A percentile compares a stretch with the other conserved stretches of the same genome.
These are phyloP conservation scores for Tenthredo notha DNA, from an alignment of 2,888 invertebrate species.

Conservation along the genomic window DNA sequence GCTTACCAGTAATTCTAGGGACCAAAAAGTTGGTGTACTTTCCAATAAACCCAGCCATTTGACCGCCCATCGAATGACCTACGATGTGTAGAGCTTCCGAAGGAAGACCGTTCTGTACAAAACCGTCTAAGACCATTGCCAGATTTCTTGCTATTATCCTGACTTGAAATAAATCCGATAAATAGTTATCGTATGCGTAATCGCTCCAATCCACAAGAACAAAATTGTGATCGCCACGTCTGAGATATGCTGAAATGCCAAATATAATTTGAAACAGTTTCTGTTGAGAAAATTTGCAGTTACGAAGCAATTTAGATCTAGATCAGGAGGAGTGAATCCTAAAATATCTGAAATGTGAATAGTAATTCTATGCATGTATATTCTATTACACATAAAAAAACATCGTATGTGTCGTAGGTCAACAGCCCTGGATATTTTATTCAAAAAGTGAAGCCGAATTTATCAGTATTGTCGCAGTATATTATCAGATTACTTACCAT, in stretches of 20 bases:
- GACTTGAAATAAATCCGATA: neutral
- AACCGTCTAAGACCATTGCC: neutral
- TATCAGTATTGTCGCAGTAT: neutral
- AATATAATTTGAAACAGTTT: neutral
- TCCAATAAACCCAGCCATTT: constrained; percentile 42
- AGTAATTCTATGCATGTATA: neutral
- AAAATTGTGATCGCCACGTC: constrained; percentile 34
- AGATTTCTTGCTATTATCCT: neutral
- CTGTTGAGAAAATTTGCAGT: neutral
- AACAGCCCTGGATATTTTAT: neutral
- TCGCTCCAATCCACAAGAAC: constrained; percentile 48
- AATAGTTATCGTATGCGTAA: constrained; percentile 24
- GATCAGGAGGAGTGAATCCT: neutral
- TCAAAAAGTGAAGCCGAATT: neutral
- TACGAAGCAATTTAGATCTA: neutral
- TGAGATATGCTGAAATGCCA: constrained; percentile 33
- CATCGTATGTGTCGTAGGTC: neutral
- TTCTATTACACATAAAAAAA: neutral
- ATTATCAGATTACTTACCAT: constrained; percentile 58
- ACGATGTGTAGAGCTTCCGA: constrained; percentile 41
- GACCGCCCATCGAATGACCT: constrained; percentile 35
- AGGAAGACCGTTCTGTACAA: constrained; percentile 7
- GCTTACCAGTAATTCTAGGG: constrained; percentile 35
- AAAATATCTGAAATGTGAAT: neutral
- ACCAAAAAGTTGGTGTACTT: neutral